Evolutionary conservation across 2,797 vertebrate species (phyloP).

Genomic region (Delichon dasypus): DNA sequence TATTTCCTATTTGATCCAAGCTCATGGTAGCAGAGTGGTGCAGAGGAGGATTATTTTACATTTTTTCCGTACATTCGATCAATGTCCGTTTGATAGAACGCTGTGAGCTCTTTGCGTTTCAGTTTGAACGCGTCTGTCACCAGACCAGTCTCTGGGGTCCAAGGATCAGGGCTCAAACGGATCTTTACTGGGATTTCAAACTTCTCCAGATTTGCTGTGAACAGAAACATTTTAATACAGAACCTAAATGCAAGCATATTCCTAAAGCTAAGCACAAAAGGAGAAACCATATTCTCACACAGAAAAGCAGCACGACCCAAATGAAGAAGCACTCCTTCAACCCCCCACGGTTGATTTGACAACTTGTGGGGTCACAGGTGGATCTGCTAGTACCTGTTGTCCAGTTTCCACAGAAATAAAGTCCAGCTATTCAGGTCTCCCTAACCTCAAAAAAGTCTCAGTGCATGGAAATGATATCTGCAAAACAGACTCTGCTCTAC

Average conservation of each 20-base stretch:
- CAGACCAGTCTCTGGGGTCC: slow-evolving; percentile 94
- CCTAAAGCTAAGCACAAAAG: background rate
- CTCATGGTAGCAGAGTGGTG: slow-evolving; percentile 58
- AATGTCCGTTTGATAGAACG: slow-evolving; percentile 88
- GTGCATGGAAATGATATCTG: background rate
- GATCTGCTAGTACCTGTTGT: background rate
- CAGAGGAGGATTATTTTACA: slow-evolving; percentile 58
- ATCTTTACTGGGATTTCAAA: slow-evolving; percentile 95
- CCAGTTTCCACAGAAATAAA: background rate
- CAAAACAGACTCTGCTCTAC: background rate
- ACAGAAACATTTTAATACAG: background rate
- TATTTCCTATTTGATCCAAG: slow-evolving; percentile 79
- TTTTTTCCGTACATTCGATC: slow-evolving; percentile 90
- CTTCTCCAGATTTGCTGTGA: slow-evolving; percentile 87
- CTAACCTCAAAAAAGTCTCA: background rate
- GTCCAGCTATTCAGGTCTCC: background rate
- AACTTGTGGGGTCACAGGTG: accelerated
- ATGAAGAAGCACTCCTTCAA: background rate
- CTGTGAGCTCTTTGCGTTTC: slow-evolving; percentile 91
- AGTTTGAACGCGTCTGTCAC: slow-evolving; percentile 97
- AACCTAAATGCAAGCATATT: accelerated
- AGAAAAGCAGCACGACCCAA: accelerated
- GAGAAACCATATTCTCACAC: accelerated
- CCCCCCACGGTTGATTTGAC: background rate
- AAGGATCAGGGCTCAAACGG: slow-evolving; percentile 87